These are phyloP conservation scores for Erethizon dorsatum DNA, from an alignment of 2,797 vertebrate species.

Conservation along the genomic window DNA sequence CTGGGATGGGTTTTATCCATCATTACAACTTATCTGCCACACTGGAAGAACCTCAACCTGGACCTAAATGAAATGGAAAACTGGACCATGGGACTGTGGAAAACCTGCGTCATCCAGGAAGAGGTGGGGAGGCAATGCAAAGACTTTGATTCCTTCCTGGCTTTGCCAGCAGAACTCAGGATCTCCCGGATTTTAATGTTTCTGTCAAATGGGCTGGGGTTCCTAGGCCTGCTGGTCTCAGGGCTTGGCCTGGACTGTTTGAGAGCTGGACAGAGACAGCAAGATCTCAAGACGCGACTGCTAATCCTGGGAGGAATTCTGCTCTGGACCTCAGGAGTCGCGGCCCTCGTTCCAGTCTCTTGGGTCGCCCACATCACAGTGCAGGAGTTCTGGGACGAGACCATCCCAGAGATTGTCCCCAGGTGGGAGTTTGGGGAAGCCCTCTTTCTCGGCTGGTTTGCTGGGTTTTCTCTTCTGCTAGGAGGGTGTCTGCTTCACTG, in stretches of 20 bases:
- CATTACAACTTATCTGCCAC: constrained; percentile 93
- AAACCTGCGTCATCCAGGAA: constrained; percentile 96
- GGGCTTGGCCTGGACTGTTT: constrained; percentile 90
- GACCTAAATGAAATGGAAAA: constrained; percentile 98
- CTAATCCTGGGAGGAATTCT: constrained; percentile 92
- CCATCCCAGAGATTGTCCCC: constrained; percentile 96
- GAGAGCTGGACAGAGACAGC: constrained; percentile 89
- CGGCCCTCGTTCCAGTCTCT: constrained; percentile 94
- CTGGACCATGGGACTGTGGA: constrained; percentile 98
- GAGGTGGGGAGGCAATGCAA: constrained; percentile 97
- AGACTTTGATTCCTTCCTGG: constrained; percentile 96
- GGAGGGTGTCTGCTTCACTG: constrained; percentile 85
- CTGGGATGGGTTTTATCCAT: constrained; percentile 94
- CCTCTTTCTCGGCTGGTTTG: constrained; percentile 96
- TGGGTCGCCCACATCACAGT: constrained; percentile 96
- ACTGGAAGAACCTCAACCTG: constrained; percentile 93
- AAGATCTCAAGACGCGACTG: constrained; percentile 92
- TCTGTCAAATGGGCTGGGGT: constrained; percentile 93
- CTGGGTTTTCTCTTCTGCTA: constrained; percentile 91
- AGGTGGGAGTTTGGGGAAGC: constrained; percentile 99
- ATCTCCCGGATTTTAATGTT: constrained; percentile 95
- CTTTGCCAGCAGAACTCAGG: constrained; percentile 94
- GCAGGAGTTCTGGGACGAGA: constrained; percentile 96
- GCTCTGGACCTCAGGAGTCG: constrained; percentile 94
- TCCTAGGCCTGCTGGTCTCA: constrained; percentile 93